phyloP scores from a whole-genome alignment of 1,140 invertebrate genomes.

The Hycleus cichorii region DNA sequence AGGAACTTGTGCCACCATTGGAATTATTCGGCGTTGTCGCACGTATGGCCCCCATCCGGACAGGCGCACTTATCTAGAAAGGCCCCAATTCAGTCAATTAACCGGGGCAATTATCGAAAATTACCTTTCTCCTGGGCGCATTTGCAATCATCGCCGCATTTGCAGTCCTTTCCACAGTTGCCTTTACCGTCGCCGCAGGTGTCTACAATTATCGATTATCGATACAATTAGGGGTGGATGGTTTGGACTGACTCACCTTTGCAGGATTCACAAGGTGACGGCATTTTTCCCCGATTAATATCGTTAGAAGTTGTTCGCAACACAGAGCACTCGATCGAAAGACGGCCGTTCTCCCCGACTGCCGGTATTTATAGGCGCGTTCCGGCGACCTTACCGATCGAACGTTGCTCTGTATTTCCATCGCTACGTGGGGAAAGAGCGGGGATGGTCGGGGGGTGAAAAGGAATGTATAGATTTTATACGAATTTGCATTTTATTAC shows the following conservation, averaged over 20 bases:
- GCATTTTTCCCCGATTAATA: constrained; percentile 17
- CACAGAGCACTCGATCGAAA: constrained; percentile 2
- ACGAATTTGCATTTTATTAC: too few relatives aligned
- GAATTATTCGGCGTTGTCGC: constrained; percentile 11
- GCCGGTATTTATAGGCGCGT: constrained; percentile 8
- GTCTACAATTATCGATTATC: constrained; percentile 11
- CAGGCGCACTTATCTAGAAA: constrained; percentile 13
- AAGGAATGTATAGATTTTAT: too few relatives aligned
- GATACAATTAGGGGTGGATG: not conserved
- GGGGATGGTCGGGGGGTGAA: too few relatives aligned
- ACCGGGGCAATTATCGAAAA: not conserved
- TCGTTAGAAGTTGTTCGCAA: too few relatives aligned
- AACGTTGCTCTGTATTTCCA: constrained; percentile 6
- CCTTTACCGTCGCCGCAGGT: constrained; percentile 28
- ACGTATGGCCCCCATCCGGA: constrained; percentile 2
- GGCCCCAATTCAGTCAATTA: not conserved
- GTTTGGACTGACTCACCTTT: constrained; percentile 21
- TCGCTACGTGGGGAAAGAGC: too few relatives aligned
- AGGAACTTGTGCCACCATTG: not conserved
- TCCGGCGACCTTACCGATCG: constrained; percentile 5
- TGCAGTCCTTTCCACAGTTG: constrained; percentile 34
- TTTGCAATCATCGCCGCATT: constrained; percentile 36
- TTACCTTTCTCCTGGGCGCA: constrained; percentile 23
- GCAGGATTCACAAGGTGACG: constrained; percentile 29
- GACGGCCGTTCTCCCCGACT: constrained; percentile 1